Conservation (phyloP, 2,888 invertebrate species). For the Leptinotarsa haldemani region DNA sequence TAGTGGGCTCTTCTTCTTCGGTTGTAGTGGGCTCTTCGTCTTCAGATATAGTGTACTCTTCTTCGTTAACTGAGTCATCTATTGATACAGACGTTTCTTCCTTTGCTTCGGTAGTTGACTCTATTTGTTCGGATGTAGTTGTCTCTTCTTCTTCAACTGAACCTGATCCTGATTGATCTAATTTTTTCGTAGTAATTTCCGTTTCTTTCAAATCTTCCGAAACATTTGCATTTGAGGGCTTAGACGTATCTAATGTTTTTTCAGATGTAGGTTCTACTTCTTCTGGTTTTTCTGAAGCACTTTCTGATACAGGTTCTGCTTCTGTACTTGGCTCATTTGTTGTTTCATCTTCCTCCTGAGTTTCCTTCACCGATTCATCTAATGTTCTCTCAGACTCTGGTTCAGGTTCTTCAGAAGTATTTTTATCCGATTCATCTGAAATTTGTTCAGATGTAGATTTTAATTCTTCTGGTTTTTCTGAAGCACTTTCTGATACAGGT, state of each 20-base stretch:
- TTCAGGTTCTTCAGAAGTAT: not conserved
- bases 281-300: not conserved
- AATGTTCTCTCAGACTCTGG: not conserved
- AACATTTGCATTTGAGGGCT: no score
- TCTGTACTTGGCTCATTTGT: constrained; percentile 7
- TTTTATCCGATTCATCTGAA: not conserved
- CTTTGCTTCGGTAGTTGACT: not conserved
- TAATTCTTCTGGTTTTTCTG: not conserved
- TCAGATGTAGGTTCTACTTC: constrained; percentile 9
- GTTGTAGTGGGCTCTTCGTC: no score
- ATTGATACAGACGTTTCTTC: no score
- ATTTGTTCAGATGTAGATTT: not conserved
- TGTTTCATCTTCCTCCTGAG: not conserved
- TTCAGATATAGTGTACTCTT: no score
- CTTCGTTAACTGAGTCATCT: no score
- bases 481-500: not conserved
- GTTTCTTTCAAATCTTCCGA: no score
- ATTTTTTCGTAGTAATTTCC: no score
- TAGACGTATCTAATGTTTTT: no score
- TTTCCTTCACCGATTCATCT: not conserved
- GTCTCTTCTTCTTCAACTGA: not conserved
- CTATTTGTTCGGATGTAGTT: not conserved
- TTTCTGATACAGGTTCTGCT: not conserved
- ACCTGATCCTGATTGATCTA: no score
- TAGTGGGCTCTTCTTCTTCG: no score